A percentile compares a stretch with the other conserved stretches of the same genome.
These are phyloP conservation scores for Amiota mariae DNA, from an alignment of 2,888 invertebrate genomes.

Conservation along the genomic window DNA sequence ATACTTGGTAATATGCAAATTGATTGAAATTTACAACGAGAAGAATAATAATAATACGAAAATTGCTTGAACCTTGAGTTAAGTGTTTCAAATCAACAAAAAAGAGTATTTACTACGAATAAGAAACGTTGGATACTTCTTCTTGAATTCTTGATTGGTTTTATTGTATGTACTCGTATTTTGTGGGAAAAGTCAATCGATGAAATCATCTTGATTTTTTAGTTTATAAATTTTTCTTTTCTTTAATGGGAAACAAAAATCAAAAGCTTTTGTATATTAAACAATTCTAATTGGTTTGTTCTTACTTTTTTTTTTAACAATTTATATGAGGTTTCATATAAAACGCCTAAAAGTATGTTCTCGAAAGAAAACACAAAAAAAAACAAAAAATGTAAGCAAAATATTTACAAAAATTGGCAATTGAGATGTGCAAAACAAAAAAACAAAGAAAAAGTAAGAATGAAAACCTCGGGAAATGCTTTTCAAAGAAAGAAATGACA, in stretches of 20 bases:
- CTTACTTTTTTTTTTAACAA: too few species aligned
- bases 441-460: neutral
- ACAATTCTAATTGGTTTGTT: too few species aligned
- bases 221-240: too few species aligned
- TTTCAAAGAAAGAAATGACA: neutral
- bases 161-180: too few species aligned
- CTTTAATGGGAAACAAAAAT: too few species aligned
- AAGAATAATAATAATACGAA: neutral
- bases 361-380: neutral
- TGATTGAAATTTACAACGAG: conserved; percentile 11
- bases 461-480: neutral
- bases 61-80: too few species aligned
- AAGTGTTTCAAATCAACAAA: too few species aligned
- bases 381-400: neutral
- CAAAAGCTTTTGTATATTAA: too few species aligned
- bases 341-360: neutral
- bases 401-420: neutral
- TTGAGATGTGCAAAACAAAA: neutral
- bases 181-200: neutral
- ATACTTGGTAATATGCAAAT: conserved; percentile 17
- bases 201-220: neutral
- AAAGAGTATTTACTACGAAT: too few species aligned
- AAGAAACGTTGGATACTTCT: too few species aligned
- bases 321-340: too few species aligned
- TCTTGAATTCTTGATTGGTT: neutral